phyloP scores from a whole-genome alignment of 2,113 vertebrate species.

The Tinamus guttatus region DNA sequence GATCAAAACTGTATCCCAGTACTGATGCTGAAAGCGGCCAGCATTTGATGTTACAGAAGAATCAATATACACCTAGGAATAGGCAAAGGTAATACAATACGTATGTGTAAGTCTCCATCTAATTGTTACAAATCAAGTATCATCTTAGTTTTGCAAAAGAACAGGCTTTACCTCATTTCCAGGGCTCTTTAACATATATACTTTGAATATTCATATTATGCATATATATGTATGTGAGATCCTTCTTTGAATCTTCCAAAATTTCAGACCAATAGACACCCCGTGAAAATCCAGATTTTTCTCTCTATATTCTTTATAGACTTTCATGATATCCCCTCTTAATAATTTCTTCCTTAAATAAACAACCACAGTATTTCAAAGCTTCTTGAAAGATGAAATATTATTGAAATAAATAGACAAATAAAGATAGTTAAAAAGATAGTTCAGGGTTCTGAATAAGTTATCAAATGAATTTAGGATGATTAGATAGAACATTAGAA shows the following conservation, averaged over 20 bases:
- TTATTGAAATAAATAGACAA: no score
- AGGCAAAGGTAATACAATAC: not conserved
- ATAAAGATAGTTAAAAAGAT: no score
- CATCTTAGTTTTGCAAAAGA: not conserved
- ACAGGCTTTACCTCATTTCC: not conserved
- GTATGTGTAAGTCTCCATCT: not conserved
- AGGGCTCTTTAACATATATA: not conserved
- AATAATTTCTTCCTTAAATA: not conserved
- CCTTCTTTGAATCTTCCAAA: not conserved
- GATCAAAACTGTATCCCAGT: not conserved
- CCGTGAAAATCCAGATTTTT: not conserved
- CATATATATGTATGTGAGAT: not conserved
- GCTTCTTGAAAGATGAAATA: not conserved
- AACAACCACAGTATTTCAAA: not conserved
- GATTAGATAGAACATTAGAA: no score
- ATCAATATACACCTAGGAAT: not conserved
- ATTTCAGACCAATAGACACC: rapidly evolving
- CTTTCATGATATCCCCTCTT: not conserved
- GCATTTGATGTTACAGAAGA: not conserved
- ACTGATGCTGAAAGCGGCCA: not conserved
- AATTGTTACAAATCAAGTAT: not conserved
- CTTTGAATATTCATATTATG: not conserved
- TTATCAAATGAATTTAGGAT: no score
- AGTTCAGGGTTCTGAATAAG: no score
- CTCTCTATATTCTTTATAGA: not conserved